These are phyloP conservation scores for Gavialis gangeticus DNA, from an alignment of 2,113 vertebrate genomes.

Conservation along the genomic window DNA sequence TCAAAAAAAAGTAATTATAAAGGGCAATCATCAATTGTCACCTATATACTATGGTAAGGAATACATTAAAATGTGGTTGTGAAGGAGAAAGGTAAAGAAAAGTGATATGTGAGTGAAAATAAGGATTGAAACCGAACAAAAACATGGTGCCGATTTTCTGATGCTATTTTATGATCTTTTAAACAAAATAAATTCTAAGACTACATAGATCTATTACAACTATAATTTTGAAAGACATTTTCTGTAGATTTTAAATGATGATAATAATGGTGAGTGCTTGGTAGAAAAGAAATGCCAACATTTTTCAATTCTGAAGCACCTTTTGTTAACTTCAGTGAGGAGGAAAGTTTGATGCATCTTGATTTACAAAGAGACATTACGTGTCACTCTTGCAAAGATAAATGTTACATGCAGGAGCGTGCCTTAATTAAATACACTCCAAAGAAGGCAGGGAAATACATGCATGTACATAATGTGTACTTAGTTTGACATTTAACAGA, in stretches of 20 bases:
- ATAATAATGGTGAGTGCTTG: not conserved
- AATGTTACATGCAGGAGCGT: not conserved
- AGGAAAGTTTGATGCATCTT: not conserved
- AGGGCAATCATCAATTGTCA: constrained; percentile 40
- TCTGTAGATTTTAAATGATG: not conserved
- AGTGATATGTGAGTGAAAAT: not conserved
- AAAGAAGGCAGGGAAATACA: not conserved
- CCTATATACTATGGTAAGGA: not conserved
- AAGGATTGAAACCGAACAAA: not conserved
- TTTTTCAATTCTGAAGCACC: not conserved
- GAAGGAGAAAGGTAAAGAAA: not conserved
- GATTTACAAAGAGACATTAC: not conserved
- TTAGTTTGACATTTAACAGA: not conserved
- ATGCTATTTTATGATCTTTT: not conserved
- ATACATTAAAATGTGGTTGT: constrained; percentile 23
- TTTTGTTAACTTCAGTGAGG: not conserved
- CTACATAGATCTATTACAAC: not conserved
- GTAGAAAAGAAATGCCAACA: not conserved
- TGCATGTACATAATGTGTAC: not conserved
- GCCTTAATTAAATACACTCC: not conserved
- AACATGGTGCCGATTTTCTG: not conserved
- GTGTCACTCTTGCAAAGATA: not conserved
- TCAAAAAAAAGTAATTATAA: constrained; percentile 8
- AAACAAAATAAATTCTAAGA: not conserved
- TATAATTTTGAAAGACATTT: constrained; percentile 8